Evolutionary conservation across 53 echinoderm and acorn worm species (phyloP), one percentile per base, ranked within the genome.

Genomic region (Astropecten irregularis): DNA sequence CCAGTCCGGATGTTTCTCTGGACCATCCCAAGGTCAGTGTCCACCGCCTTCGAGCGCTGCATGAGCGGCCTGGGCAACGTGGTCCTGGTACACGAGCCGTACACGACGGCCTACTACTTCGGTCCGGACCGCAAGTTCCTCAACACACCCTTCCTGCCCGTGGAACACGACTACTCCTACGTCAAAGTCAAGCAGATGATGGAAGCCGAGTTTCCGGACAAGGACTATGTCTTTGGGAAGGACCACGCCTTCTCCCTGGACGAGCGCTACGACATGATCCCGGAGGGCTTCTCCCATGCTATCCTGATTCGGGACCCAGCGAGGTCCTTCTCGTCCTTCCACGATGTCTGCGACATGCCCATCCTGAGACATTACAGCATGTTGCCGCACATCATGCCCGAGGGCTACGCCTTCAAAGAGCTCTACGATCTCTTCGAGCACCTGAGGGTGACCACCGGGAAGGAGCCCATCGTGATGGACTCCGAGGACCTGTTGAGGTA

Each of bases 31-130:
- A 82, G 88, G 9, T 82, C 82, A 11, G 71, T 82, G 60, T 88
- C 88, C 40, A 88, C 88, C n/a, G 88, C 88, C 28, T 88, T 88
- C 36, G 88, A 88, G 34, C 88, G 88, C 9, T 88, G 88, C 73
- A 83, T 88, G 71, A 82, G 79, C 55, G 88, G 88, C 5, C 50
- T 88, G 3, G 77, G 82, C 34, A 83, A 88, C 44, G 88, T 88
- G 13, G 83, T 76, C 28, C 62, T 88, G 2, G 71, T 83, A 29
- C 88, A 88, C 37, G 88, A 88, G 28, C 88, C 88, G 0, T 88
- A 88, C 83, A 83, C 83, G 14, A 72, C 88, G 29, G 88, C 88
- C 19, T 88, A 88, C 66, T 88, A 88, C 73, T 88, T 88, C 37
- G 88, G 88, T 0, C 88, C 88, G 3, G 88, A 88, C 40, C 82